phyloP scores from a whole-genome alignment of 2,888 invertebrate genomes.

The Xylota sylvarum region DNA sequence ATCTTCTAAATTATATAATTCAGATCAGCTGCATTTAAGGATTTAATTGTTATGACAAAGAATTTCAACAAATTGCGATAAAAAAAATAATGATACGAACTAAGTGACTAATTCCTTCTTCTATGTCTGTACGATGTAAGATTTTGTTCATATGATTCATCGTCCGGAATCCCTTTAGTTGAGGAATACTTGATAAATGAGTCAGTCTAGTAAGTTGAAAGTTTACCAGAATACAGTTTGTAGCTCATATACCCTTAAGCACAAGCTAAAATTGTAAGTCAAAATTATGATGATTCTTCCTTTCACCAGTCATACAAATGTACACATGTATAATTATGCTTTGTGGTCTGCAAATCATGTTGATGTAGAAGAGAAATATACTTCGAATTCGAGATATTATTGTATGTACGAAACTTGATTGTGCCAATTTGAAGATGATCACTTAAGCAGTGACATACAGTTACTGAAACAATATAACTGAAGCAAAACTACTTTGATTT shows the following conservation, averaged over 20 bases:
- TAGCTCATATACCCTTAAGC: neutral
- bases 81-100: neutral
- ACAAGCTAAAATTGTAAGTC: neutral
- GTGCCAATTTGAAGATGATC: too few relatives aligned
- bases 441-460: too few relatives aligned
- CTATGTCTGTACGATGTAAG: neutral
- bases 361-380: too few relatives aligned
- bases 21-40: neutral
- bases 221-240: neutral
- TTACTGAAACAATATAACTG: too few relatives aligned
- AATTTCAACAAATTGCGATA: neutral
- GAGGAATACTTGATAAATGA: neutral
- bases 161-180: constrained; percentile 16
- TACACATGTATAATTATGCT: too few relatives aligned
- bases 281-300: neutral
- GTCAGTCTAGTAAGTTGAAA: neutral
- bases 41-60: neutral
- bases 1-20: neutral
- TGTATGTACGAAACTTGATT: too few relatives aligned
- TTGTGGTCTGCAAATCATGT: too few relatives aligned
- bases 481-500: too few relatives aligned
- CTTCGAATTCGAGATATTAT: too few relatives aligned
- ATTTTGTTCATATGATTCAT: constrained; percentile 26
- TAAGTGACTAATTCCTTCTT: neutral
- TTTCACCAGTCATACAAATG: neutral